Evolutionary conservation across 2,113 vertebrate species (phyloP), one percentile per base, ranked within the genome.

Genomic region (Saimiri boliviensis): DNA sequence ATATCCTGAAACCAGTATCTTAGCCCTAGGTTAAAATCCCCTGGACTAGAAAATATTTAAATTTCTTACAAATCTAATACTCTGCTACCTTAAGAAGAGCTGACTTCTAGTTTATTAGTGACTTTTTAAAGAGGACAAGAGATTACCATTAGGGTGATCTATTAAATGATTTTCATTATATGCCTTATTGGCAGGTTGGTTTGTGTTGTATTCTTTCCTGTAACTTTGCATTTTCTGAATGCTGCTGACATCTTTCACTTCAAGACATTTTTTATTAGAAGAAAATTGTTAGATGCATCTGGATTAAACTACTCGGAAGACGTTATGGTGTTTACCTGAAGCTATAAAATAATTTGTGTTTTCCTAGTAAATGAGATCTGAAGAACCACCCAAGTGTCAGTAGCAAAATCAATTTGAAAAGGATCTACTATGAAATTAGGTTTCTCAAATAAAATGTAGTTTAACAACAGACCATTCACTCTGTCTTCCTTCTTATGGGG

Each of bases 391-490:
- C 95, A 45, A 93, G 71, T 91, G 87, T 96, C 97, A 97, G 82
- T 89, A 97, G 70, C 93, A 97, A 97, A 97, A 97, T 98, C 89
- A 96, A 89, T 98, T 98, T 95, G 73, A 60, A 97, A 95, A 45
- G 71, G 92, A 97, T 98, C 92, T 92, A 76, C 96, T 98, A 86
- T 97, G 94, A 98, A 97, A 96, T 97, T 97, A 93, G 91, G 17
- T 93, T 98, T 4, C 56, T 95, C 80, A 96, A 92, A 94, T 97
- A 97, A 98, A 97, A 95, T 96, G 49, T 96, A 97, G 96, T 98
- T 98, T 98, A 98, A 97, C 95, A 95, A 93, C 97, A 97, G 86
- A 92, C 66, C 40, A 96, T 97, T 97, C 96, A 70, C 96, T 93
- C 89, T 93, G 37, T 80, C 76, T 98, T 98, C 92, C 82, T 98